These are phyloP conservation scores for Gobiocypris rarus DNA, from an alignment of 2,113 vertebrate species.

Conservation along the genomic window DNA sequence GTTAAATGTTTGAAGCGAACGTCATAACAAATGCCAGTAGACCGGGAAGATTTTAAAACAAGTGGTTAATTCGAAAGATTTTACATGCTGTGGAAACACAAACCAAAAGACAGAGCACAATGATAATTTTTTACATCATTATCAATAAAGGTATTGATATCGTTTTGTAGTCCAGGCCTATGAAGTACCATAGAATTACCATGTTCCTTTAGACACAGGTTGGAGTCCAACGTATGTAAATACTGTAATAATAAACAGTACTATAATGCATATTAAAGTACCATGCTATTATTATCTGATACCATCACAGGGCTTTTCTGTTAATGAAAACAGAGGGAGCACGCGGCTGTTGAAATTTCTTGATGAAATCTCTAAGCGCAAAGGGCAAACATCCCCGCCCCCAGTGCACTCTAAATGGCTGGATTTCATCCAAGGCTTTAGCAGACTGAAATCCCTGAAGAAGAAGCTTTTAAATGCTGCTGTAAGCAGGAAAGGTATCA, in stretches of 20 bases:
- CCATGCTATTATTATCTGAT: background rate
- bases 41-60: no score
- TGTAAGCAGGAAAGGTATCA: conserved; percentile 33
- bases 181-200: background rate
- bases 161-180: no score
- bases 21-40: no score
- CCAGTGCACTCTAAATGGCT: background rate
- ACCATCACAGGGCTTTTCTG: background rate
- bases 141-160: no score
- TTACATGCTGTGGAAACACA: no score
- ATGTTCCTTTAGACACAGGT: background rate
- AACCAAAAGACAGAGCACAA: no score
- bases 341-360: background rate
- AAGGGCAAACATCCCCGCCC: background rate
- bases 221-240: background rate
- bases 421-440: conserved; percentile 26
- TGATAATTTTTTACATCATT: no score
- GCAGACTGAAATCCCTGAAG: conserved; percentile 18
- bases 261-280: background rate
- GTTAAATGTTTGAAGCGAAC: no score
- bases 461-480: conserved; percentile 17
- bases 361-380: conserved; percentile 11
- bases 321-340: background rate
- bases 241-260: background rate
- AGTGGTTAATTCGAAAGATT: no score